Conservation (phyloP, 1,140 invertebrate species). For the Episyrphus balteatus region DNA sequence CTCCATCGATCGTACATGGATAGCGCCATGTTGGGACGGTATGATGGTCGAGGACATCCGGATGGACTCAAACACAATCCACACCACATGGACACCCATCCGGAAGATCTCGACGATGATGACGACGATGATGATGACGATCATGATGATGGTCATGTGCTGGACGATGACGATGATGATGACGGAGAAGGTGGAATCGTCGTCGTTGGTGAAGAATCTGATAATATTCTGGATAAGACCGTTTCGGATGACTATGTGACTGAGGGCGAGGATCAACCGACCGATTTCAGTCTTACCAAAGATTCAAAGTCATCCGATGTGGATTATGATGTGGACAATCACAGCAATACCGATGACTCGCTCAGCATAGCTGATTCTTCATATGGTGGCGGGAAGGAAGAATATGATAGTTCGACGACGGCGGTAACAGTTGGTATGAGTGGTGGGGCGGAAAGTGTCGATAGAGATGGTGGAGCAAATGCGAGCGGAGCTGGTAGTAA, state of each 20-base stretch:
- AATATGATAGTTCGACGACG: constrained; percentile 24
- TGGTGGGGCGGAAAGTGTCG: background rate
- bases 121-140: constrained; percentile 32
- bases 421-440: background rate
- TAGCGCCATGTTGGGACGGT: constrained; percentile 25
- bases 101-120: constrained; percentile 36
- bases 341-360: constrained; percentile 64
- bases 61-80: constrained; percentile 13
- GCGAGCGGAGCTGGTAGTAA: constrained; percentile 38
- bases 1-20: constrained; percentile 36
- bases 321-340: constrained; percentile 48
- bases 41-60: constrained; percentile 19
- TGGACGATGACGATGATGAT: constrained; percentile 46
- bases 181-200: constrained; percentile 39
- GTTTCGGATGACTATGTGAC: constrained; percentile 17
- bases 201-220: constrained; percentile 34
- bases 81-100: constrained; percentile 21
- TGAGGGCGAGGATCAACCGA: constrained; percentile 39
- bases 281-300: constrained; percentile 53
- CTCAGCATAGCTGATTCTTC: constrained; percentile 43
- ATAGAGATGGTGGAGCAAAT: background rate
- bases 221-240: constrained; percentile 20
- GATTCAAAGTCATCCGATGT: constrained; percentile 46
- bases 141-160: constrained; percentile 15
- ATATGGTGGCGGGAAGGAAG: constrained; percentile 41